These are phyloP conservation scores for Folsomia candida DNA, from an alignment of 2,888 invertebrate species.

Conservation along the genomic window DNA sequence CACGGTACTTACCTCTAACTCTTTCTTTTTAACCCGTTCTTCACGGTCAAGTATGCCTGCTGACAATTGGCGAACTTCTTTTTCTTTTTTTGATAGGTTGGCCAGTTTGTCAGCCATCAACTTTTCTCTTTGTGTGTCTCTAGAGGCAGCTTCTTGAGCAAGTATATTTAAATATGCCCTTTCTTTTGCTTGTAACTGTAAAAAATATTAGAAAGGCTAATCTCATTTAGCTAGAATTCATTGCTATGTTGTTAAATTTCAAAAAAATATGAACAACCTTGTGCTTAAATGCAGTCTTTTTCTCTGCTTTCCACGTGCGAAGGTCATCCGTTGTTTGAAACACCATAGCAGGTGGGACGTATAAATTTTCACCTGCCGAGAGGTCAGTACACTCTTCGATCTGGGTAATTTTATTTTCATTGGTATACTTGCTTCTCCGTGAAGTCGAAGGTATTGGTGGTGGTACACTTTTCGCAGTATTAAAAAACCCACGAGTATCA, in stretches of 20 bases:
- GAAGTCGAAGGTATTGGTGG: too few relatives aligned
- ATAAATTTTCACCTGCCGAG: neutral
- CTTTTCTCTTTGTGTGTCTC: conserved; percentile 34
- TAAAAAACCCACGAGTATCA: too few relatives aligned
- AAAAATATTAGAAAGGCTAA: neutral
- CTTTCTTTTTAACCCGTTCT: conserved; percentile 20
- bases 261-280: conserved; percentile 17
- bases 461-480: too few relatives aligned
- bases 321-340: conserved; percentile 17
- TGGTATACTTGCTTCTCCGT: too few relatives aligned
- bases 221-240: neutral
- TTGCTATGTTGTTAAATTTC: neutral
- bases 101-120: conserved; percentile 22
- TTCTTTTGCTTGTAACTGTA: conserved; percentile 31
- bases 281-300: conserved; percentile 22
- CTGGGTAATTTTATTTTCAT: too few relatives aligned
- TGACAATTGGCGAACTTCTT: conserved; percentile 21
- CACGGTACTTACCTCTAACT: conserved; percentile 31
- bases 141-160: conserved; percentile 32
- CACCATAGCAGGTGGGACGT: neutral
- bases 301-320: conserved; percentile 22
- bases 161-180: conserved; percentile 40
- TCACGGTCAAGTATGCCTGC: conserved; percentile 17
- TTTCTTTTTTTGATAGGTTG: conserved; percentile 25
- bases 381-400: too few relatives aligned